Base-by-base conservation (phyloP, 2,797 vertebrate genomes). In the Eospalax fontanierii region DNA sequence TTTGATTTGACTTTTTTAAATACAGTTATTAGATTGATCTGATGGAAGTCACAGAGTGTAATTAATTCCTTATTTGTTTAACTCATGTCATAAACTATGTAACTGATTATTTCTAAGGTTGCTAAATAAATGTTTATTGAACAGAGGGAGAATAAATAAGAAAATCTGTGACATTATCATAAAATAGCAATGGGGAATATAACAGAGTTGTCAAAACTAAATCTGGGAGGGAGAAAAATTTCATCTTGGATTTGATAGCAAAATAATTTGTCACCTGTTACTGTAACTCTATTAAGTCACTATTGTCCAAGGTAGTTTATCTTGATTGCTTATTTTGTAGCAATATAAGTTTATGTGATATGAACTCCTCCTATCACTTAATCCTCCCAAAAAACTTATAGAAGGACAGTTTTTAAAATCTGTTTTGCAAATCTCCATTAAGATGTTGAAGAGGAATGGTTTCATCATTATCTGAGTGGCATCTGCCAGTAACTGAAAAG, bases 11-110 rank as follows among this genome's bases (percentile, higher is more conserved):
- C 63, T 82, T 96, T 82, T 96, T 35, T 61, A 94, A 88, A 89
- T 33, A 14, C 66, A 92, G 76, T 96, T 96, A 88, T 80, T 94
- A 87, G 95, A 63, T 86, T 94, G 85, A 97, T 84, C 93, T 92
- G 90, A 82, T 11, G 40, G 6, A 90, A 35, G 59, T 84, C 93
- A 87, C 26, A 35, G 22, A 79, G 85, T n/a, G 6, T 35, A 57
- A 81, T 80, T 40, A 81, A 65, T 92, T 82, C 35, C 1, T n/a
- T 84, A 18, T 59, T 35, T 80, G 11, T 22, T 94, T 57, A 74
- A 30, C 30, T 93, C 35, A 28, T 93, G 94, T 90, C 75, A 81
- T 76, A 82, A 87, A 88, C 30, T 57, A 71, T 87, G 19, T 38
- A 76, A 84, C 43, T 46, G 4, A n/a, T 30, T 81, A 88, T 76